Conservation (phyloP, 2,113 vertebrate species). For the Siniperca chuatsi region DNA sequence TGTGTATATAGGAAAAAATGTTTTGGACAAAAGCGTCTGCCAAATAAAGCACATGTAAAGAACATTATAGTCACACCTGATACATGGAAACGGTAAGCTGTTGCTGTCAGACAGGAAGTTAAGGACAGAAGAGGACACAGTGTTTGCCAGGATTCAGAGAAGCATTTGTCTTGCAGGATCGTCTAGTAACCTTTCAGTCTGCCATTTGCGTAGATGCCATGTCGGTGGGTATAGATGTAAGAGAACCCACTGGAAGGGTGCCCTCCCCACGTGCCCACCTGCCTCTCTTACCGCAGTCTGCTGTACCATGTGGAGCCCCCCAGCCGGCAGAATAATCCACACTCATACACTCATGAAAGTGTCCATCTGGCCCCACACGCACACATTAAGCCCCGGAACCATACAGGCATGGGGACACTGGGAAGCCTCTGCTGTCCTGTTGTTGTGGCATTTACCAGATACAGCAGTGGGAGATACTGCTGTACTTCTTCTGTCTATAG, state of each 20-base stretch:
- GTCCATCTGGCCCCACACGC: slow-evolving; percentile 91
- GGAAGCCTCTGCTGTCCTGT: slow-evolving; percentile 71
- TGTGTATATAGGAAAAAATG: not conserved
- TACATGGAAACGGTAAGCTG: slow-evolving; percentile 3
- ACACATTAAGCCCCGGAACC: slow-evolving; percentile 86
- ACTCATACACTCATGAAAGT: slow-evolving; percentile 90
- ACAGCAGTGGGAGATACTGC: slow-evolving; percentile 75
- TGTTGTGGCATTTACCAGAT: slow-evolving; percentile 86
- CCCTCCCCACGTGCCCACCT: slow-evolving; percentile 82
- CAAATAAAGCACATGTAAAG: not conserved
- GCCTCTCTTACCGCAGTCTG: slow-evolving; percentile 86
- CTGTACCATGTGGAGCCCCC: slow-evolving; percentile 93
- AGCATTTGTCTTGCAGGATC: slow-evolving; percentile 43
- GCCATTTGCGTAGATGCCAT: slow-evolving; percentile 64
- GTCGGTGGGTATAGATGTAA: slow-evolving; percentile 68
- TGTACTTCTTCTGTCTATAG: slow-evolving; percentile 31
- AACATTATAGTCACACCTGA: not conserved
- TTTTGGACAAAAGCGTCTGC: not conserved
- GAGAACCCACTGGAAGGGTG: slow-evolving; percentile 78
- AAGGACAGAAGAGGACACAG: slow-evolving; percentile 5
- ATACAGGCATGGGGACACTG: slow-evolving; percentile 87
- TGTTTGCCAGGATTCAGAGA: slow-evolving; percentile 28
- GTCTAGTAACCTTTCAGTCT: slow-evolving; percentile 76
- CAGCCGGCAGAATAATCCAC: slow-evolving; percentile 94
- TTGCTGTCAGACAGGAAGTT: slow-evolving; percentile 3